These are phyloP conservation scores for Orthosia gracilis DNA, from an alignment of 2,888 invertebrate species.

Conservation along the genomic window DNA sequence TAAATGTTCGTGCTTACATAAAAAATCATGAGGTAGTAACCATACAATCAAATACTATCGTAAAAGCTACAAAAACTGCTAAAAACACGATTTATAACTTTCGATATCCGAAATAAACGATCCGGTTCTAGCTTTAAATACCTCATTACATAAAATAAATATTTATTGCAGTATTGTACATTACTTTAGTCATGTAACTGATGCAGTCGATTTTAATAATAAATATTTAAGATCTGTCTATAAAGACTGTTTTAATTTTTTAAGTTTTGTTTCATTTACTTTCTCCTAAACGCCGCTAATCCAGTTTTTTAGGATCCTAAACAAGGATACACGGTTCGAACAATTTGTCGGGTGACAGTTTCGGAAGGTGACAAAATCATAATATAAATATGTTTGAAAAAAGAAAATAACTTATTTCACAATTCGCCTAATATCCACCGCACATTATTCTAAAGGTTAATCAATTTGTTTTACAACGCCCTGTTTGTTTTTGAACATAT, in stretches of 20 bases:
- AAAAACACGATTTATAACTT: conserved; percentile 47
- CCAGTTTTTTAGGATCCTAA: background rate
- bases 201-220: conserved; percentile 69
- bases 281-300: conserved; percentile 4
- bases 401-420: no score
- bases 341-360: no score
- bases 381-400: no score
- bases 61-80: conserved; percentile 42
- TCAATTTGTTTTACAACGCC: no score
- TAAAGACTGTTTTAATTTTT: conserved; percentile 85
- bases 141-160: conserved; percentile 70
- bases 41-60: conserved; percentile 42
- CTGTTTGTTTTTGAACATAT: no score
- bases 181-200: conserved; percentile 70
- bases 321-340: background rate
- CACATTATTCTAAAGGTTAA: no score
- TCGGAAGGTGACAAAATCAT: no score
- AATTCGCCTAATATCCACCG: no score
- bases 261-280: conserved; percentile 61
- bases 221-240: conserved; percentile 82
- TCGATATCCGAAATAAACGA: conserved; percentile 52
- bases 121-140: conserved; percentile 67
- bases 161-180: conserved; percentile 83
- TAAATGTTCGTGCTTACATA: conserved; percentile 41
- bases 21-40: conserved; percentile 54